Base-by-base conservation (phyloP, 2,888 invertebrate genomes). In the Lasioglossum figueresi region DNA sequence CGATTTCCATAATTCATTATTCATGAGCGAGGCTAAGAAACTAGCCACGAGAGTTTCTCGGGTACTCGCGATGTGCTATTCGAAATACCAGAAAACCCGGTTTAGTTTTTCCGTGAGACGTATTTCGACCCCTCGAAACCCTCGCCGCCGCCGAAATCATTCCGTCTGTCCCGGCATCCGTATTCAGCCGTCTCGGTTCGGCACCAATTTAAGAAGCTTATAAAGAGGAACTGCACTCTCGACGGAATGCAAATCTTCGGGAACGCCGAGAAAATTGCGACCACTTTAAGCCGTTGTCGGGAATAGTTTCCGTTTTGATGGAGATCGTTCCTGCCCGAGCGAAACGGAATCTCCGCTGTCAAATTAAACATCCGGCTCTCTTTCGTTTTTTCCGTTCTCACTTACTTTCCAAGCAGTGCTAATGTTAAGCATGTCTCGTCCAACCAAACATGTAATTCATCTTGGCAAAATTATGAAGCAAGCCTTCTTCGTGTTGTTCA, bases 191-290 rank as follows among this genome's bases (percentile, higher is more conserved):
- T 71, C 81, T 82, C 45, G 66, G 70, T 70, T 63, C 75, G 79
- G 66, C 71, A 72, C 76, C 84, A 88, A 89, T 90, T 90, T 90
- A 88, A 90, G 89, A 85, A 89, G 89, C 88, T 89, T 90, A 87
- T 88, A 84, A 87, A 85, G 87, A 84, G 77, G 80, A 85, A 89
- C 79, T 81, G 85, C 89, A 80, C 81, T 80, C 79, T 81, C 73
- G 52, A 75, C 83, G 85, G 75, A 84, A 89, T 89, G 89, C 90
- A 89, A 89, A 89, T 89, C 81, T 86, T 86, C 72, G 76, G 76
- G 88, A 78, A 75, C 63, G 71, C 45, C 71, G 80, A 77, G 86
- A 86, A 89, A 89, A 89, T 89, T 89, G 86, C 86, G 82, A 71
- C 79, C 76, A 56, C 80, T 89, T 82, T 79, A 82, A 89, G 68